A percentile compares a stretch with the other conserved stretches of the same genome.
Conservation (phyloP, 1,140 invertebrate genomes). For the Drosophila novamexicana region DNA sequence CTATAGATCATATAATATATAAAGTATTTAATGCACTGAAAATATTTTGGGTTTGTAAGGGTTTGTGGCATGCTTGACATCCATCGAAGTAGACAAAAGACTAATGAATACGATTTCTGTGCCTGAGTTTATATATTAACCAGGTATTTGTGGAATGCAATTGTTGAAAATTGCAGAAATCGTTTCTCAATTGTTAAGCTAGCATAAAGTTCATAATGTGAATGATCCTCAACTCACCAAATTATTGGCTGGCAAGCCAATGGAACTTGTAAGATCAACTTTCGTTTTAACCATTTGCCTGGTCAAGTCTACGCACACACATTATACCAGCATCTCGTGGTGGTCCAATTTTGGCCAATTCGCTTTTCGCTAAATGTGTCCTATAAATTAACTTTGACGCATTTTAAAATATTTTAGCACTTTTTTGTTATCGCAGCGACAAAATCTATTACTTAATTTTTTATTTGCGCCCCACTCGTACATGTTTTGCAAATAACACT, state of each 20-base stretch:
- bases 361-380: slow-evolving; percentile 41
- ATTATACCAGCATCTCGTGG: slow-evolving; percentile 6
- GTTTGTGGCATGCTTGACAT: too few relatives aligned
- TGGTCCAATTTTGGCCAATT: slow-evolving; percentile 49
- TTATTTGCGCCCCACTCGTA: slow-evolving; percentile 63
- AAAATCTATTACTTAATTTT: slow-evolving; percentile 83
- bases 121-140: too few relatives aligned
- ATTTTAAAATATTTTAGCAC: slow-evolving; percentile 82
- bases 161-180: too few relatives aligned
- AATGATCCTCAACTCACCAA: background rate
- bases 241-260: background rate
- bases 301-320: background rate
- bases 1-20: too few relatives aligned
- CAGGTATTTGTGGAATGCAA: too few relatives aligned
- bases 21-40: too few relatives aligned
- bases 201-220: background rate
- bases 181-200: background rate
- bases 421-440: slow-evolving; percentile 77
- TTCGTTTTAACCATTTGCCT: slow-evolving; percentile 41
- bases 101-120: too few relatives aligned
- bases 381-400: slow-evolving; percentile 76
- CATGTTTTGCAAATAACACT: slow-evolving; percentile 76
- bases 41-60: too few relatives aligned
- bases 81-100: too few relatives aligned
- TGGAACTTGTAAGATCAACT: slow-evolving; percentile 38